Evolutionary conservation across 2,797 vertebrate species (phyloP), one percentile per base, ranked within the genome.

Genomic region (Hybognathus amarus): DNA sequence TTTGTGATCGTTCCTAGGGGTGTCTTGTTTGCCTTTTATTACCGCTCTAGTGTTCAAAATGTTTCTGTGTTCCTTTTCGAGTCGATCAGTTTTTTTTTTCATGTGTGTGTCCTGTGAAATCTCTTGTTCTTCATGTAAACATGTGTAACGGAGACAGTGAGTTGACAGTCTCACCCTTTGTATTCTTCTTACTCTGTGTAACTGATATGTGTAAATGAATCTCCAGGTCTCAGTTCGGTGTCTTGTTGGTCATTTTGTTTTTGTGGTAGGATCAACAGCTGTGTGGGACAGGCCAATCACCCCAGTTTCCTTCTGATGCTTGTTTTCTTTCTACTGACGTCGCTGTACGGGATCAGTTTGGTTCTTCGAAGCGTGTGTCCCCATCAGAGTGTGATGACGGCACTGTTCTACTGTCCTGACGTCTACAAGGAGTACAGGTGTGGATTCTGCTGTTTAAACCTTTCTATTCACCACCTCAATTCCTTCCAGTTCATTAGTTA

Each of bases 231-330:
- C 80, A 89, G 86, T 88, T 83, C 45, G 1, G 87, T 90, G 86
- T 90, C 87, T 85, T 89, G 87, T 90, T 67, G 89, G 66, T 83
- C 68, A 87, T 66, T 77, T 36, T 81, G 66, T 81, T 3, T 47
- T 74, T 85, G 80, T 87, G 91, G 87, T 91, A 99, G 97, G 98
- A 97, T 99, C 91, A 98, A 99, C 94, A 97, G 94, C 95, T 99
- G 98, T 69, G 97, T 99, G 87, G 98, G 98, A 80, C 96, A 96
- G 91, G 93, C 94, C 89, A 99, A 99, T 91, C 98, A 99, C 91
- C 93, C 93, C 88, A 97, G 94, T 85, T 99, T 99, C 93, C 94
- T 99, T 90, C 94, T 99, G 86, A 96, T 94, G 0, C 97, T 99
- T 54, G 80, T 94, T 89, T 81, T 96, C 93, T 99, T 99, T 95